Conservation (phyloP, 2,888 invertebrate species). For the Thera obeliscata region DNA sequence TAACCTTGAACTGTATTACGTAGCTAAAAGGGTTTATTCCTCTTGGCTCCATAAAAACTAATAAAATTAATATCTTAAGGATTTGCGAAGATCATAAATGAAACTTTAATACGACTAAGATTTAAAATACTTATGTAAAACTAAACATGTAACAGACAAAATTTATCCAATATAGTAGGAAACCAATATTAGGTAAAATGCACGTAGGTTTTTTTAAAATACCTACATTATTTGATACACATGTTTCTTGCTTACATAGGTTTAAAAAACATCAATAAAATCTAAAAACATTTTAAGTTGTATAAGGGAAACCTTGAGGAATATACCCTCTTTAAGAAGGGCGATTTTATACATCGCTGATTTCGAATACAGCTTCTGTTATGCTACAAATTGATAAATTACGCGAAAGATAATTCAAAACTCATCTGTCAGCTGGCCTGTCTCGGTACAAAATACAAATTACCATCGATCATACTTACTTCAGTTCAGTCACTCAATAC, state of each 20-base stretch:
- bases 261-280: neutral
- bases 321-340: conserved; percentile 25
- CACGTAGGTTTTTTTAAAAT: too few relatives aligned
- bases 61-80: too few relatives aligned
- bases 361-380: conserved; percentile 46
- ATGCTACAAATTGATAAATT: conserved; percentile 19
- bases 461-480: conserved; percentile 15
- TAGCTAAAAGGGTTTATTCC: too few relatives aligned
- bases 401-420: conserved; percentile 10
- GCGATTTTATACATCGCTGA: conserved; percentile 52
- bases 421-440: conserved; percentile 10
- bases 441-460: conserved; percentile 7
- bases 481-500: conserved; percentile 1
- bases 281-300: neutral
- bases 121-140: too few relatives aligned
- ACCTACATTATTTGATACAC: too few relatives aligned
- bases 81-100: too few relatives aligned
- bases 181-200: too few relatives aligned
- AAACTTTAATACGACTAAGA: too few relatives aligned
- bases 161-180: too few relatives aligned
- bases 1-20: conserved; percentile 15
- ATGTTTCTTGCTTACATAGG: too few relatives aligned
- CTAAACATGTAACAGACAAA: too few relatives aligned
- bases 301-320: neutral
- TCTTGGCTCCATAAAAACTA: too few relatives aligned